Evolutionary conservation across 2,113 vertebrate genomes (phyloP), one percentile per base, ranked within the genome.

Genomic region (Tautogolabrus adspersus): DNA sequence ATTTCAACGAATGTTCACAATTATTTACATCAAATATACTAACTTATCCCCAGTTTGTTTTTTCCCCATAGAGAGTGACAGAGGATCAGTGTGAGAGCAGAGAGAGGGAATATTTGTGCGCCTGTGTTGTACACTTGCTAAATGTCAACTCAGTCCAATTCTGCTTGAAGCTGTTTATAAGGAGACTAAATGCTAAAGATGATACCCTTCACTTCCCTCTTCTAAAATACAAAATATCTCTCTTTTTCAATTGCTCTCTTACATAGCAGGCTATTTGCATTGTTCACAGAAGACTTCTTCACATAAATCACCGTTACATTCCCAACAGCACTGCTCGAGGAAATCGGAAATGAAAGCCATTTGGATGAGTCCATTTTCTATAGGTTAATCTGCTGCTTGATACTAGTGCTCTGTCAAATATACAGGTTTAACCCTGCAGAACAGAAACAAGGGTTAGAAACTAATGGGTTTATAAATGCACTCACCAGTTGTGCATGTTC

Each of bases 81-180:
- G 42, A 26, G 9, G 23, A 21, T 38, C 49, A 34, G 77, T 2
- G 63, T 62, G 67, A 58, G 57, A 64, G 68, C 49, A 63, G 47
- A 66, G 65, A 63, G 46, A 52, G 15, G 42, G 61, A 56, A 23
- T 55, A 56, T 63, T 63, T 73, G 66, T 55, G 40, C 60, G 49
- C 42, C 59, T 79, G 65, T 72, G 77, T 56, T 87, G 76, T 68
- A 52, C 72, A 78, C 66, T 88, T 77, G 69, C 66, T 89, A 89
- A 91, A 87, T 90, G 79, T 87, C 89, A 90, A 21, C 81, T 84
- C 72, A 70, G 84, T 88, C 83, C 57, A 86, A 22, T 83, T 76
- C 26, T 71, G 77, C 68, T 65, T 73, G 60, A 74, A 42, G 72
- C 71, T 70, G 44, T 85, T 76, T 63, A 69, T 75, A 49, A 79